These are phyloP conservation scores for Leptonema lineaticorne DNA, from an alignment of 1,140 invertebrate species.

Conservation along the genomic window DNA sequence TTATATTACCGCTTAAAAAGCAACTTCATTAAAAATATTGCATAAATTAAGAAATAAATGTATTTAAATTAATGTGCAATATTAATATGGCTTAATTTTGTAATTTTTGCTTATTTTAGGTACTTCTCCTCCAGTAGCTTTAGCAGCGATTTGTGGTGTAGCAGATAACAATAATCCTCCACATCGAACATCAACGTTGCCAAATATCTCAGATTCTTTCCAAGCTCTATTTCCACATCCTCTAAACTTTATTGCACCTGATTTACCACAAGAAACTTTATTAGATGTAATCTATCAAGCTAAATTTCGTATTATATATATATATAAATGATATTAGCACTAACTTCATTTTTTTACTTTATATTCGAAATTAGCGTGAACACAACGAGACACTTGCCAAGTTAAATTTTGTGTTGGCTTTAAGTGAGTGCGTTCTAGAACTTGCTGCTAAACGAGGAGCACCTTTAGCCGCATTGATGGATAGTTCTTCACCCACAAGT, in stretches of 20 bases:
- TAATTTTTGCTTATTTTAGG: slow-evolving; percentile 48
- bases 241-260: slow-evolving; percentile 83
- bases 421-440: slow-evolving; percentile 89
- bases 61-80: not conserved
- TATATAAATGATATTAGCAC: too few species aligned
- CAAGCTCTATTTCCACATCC: slow-evolving; percentile 58
- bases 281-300: slow-evolving; percentile 70
- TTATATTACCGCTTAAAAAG: too few species aligned
- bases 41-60: too few species aligned
- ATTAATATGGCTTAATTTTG: not conserved
- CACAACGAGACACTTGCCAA: slow-evolving; percentile 94
- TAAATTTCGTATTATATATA: not conserved
- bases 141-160: slow-evolving; percentile 53
- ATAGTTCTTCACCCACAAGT: slow-evolving; percentile 41
- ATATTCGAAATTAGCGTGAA: slow-evolving; percentile 60
- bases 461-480: slow-evolving; percentile 64
- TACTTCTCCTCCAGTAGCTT: slow-evolving; percentile 71
- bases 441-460: slow-evolving; percentile 75
- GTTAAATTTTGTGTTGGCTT: slow-evolving; percentile 86
- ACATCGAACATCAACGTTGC: slow-evolving; percentile 71
- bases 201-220: slow-evolving; percentile 48
- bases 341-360: not conserved
- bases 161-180: slow-evolving; percentile 61
- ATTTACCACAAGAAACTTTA: slow-evolving; percentile 92
- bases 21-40: too few species aligned